phyloP scores from a whole-genome alignment of 2,113 vertebrate genomes.

The Alectura lathami region DNA sequence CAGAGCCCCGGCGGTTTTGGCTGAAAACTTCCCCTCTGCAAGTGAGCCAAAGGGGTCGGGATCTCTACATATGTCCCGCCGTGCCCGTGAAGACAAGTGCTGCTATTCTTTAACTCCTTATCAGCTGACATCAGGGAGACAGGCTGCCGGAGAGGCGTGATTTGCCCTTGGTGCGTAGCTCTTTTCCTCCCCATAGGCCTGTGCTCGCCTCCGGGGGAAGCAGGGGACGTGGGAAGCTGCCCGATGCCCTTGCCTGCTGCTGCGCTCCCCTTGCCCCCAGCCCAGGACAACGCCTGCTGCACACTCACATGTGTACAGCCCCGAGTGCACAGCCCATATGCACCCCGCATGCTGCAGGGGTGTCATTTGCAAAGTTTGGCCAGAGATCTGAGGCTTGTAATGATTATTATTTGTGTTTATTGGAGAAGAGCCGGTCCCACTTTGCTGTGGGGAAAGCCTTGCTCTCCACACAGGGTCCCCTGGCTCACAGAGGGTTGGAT shows the following conservation, averaged over 20 bases:
- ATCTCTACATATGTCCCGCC: slow-evolving; percentile 38
- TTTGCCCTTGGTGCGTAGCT: slow-evolving; percentile 70
- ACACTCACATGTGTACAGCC: background rate
- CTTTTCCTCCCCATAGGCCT: background rate
- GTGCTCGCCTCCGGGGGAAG: slow-evolving; percentile 16
- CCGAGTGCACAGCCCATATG: rapidly evolving
- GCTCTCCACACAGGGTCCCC: background rate
- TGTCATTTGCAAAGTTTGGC: background rate
- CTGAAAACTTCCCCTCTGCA: slow-evolving; percentile 44
- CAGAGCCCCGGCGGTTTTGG: slow-evolving; percentile 61
- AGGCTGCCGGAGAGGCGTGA: slow-evolving; percentile 12
- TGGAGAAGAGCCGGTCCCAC: background rate
- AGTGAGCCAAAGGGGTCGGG: slow-evolving; percentile 41
- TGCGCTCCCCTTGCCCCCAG: background rate
- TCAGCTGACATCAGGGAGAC: slow-evolving; percentile 40
- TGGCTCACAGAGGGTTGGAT: background rate
- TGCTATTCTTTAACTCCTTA: slow-evolving; percentile 70
- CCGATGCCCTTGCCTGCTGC: background rate
- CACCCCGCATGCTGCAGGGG: background rate
- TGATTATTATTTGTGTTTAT: background rate
- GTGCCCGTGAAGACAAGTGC: slow-evolving; percentile 65
- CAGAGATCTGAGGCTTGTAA: background rate
- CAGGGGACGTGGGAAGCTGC: background rate
- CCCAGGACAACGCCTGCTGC: rapidly evolving
- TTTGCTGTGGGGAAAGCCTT: background rate